Evolutionary conservation across 2,888 invertebrate species (phyloP).

Genomic region (Lysandra bellargus): DNA sequence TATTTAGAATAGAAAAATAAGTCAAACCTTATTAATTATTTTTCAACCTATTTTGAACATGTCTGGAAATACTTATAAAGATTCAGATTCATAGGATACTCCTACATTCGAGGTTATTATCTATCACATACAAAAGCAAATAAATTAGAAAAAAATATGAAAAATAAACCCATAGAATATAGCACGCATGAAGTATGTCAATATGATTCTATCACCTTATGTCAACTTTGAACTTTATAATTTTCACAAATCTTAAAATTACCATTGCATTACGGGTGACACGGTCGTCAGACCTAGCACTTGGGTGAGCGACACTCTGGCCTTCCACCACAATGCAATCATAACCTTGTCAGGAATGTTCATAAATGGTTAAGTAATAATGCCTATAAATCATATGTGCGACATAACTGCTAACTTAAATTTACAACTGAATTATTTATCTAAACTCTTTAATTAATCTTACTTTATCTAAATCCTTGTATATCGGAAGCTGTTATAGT

Average conservation of each 20-base stretch:
- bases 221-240: conserved; percentile 77
- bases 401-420: conserved; percentile 78
- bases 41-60: conserved; percentile 55
- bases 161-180: conserved; percentile 69
- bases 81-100: conserved; percentile 64
- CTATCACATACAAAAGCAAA: conserved; percentile 72
- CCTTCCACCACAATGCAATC: conserved; percentile 59
- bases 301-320: not conserved
- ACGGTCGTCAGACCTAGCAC: conserved; percentile 42
- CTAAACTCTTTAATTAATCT: conserved; percentile 73
- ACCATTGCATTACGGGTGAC: conserved; percentile 60
- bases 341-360: conserved; percentile 78
- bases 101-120: conserved; percentile 75
- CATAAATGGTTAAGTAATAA: conserved; percentile 77
- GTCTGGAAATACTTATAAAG: conserved; percentile 57
- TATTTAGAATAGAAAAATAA: conserved; percentile 55
- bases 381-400: conserved; percentile 78
- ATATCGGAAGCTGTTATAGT: conserved; percentile 74
- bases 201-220: conserved; percentile 75
- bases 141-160: conserved; percentile 73
- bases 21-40: conserved; percentile 59
- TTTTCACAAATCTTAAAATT: conserved; percentile 72
- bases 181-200: conserved; percentile 73
- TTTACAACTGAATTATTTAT: conserved; percentile 78
- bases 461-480: conserved; percentile 73